Percentiles rank a stretch among this genome's conserved stretches.
Evolutionary conservation across 2,797 vertebrate species (phyloP).

Genomic region (Onychomys torridus): DNA sequence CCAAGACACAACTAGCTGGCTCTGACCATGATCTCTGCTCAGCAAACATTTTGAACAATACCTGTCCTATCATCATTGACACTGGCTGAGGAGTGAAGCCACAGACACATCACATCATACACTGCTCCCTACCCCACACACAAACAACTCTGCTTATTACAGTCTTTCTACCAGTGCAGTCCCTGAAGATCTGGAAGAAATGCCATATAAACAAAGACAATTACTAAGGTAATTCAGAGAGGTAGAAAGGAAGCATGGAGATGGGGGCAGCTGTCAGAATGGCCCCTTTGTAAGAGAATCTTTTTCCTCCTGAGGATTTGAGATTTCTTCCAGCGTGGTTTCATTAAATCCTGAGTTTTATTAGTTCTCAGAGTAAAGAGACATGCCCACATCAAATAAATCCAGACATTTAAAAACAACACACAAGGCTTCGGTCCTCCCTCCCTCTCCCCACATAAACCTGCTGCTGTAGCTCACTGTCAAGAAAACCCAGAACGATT

Average conservation of each 20-base stretch:
- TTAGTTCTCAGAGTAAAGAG: constrained; percentile 17
- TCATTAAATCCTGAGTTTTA: constrained; percentile 51
- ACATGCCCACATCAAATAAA: constrained; percentile 43
- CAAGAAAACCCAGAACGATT: constrained; percentile 5
- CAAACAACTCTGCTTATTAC: not conserved
- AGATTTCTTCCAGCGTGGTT: constrained; percentile 16
- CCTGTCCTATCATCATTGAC: not conserved
- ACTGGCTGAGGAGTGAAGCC: not conserved
- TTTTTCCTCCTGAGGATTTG: not conserved
- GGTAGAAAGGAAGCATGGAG: not conserved
- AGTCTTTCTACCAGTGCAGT: not conserved
- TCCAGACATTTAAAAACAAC: constrained; percentile 54
- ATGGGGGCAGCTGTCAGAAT: not conserved
- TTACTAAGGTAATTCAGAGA: not conserved
- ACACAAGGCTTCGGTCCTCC: not conserved
- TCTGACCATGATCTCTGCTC: not conserved
- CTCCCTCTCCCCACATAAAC: not conserved
- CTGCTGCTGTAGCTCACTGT: not conserved
- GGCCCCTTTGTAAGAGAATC: not conserved
- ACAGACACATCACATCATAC: not conserved
- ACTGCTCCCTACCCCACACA: constrained; percentile 42
- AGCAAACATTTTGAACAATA: not conserved
- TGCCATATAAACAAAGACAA: constrained; percentile 12
- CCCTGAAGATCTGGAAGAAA: constrained; percentile 36
- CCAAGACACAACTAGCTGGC: not conserved